Conservation (phyloP, 2,113 vertebrate genomes). For the Neogobius melanostomus region DNA sequence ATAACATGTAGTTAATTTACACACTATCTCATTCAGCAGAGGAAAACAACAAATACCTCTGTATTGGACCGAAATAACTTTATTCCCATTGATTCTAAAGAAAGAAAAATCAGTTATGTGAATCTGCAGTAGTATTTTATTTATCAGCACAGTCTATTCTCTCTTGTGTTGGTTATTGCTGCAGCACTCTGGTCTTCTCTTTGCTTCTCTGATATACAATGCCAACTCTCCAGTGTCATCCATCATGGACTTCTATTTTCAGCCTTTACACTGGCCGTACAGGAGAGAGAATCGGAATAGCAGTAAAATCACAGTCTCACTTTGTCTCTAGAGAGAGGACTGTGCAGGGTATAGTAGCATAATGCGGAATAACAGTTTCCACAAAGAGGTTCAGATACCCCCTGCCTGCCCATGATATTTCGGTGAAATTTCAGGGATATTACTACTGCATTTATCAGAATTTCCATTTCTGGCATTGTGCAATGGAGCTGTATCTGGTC, state of each 20-base stretch:
- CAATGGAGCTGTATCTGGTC: not conserved
- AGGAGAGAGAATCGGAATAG: slow-evolving; percentile 58
- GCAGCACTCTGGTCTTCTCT: slow-evolving; percentile 39
- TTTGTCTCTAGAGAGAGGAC: slow-evolving; percentile 65
- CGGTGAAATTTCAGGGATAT: not conserved
- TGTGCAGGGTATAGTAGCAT: slow-evolving; percentile 31
- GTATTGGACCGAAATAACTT: too few species aligned
- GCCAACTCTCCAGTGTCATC: slow-evolving; percentile 53
- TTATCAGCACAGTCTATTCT: not conserved
- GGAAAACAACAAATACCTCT: slow-evolving; percentile 28
- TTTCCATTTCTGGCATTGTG: not conserved
- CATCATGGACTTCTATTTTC: slow-evolving; percentile 68
- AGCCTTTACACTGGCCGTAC: slow-evolving; percentile 66
- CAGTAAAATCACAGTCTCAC: slow-evolving; percentile 61
- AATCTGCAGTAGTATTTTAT: not conserved
- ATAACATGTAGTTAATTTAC: too few species aligned
- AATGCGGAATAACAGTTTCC: not conserved
- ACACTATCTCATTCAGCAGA: too few species aligned
- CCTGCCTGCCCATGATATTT: not conserved
- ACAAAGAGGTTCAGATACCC: not conserved
- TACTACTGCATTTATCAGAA: not conserved
- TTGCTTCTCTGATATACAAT: slow-evolving; percentile 55
- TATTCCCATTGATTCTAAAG: not conserved
- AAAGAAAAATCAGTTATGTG: not conserved
- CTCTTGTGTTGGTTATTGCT: slow-evolving; percentile 3